Evolutionary conservation across 2,888 invertebrate genomes (phyloP).

Genomic region (Erebia aethiops): DNA sequence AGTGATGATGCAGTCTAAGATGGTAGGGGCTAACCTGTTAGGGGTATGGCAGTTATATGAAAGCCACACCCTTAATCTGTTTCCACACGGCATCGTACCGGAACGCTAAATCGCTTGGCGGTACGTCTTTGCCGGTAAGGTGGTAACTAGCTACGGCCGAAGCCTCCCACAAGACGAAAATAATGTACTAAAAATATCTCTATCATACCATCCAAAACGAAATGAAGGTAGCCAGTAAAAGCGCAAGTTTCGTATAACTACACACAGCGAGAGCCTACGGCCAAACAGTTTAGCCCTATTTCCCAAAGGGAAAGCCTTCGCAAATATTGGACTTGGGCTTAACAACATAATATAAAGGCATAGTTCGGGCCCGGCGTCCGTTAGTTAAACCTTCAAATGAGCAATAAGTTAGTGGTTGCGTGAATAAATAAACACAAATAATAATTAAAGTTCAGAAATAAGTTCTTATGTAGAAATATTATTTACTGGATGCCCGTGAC

Average conservation of each 20-base stretch:
- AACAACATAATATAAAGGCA: constrained; percentile 35
- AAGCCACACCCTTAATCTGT: too few relatives aligned
- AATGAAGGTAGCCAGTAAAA: constrained; percentile 28
- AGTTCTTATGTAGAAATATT: too few relatives aligned
- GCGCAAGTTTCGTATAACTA: constrained; percentile 23
- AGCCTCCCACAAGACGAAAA: background rate
- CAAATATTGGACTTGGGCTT: constrained; percentile 38
- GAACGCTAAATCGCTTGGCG: too few relatives aligned
- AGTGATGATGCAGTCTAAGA: too few relatives aligned
- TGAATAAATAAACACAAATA: constrained; percentile 4
- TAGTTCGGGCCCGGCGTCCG: constrained; percentile 21
- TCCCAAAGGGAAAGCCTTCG: constrained; percentile 51
- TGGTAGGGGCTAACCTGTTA: too few relatives aligned
- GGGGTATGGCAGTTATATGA: too few relatives aligned
- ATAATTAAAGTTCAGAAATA: background rate
- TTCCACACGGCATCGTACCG: too few relatives aligned
- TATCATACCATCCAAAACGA: background rate
- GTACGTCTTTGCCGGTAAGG: too few relatives aligned
- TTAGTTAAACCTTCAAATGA: constrained; percentile 24
- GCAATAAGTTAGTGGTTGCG: background rate
- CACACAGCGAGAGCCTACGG: constrained; percentile 29
- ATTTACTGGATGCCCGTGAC: too few relatives aligned
- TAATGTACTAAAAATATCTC: background rate
- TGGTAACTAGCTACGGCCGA: too few relatives aligned
- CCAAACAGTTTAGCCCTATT: constrained; percentile 51